Conservation (phyloP, 2,888 invertebrate species). For the Cyclophora albipunctata region DNA sequence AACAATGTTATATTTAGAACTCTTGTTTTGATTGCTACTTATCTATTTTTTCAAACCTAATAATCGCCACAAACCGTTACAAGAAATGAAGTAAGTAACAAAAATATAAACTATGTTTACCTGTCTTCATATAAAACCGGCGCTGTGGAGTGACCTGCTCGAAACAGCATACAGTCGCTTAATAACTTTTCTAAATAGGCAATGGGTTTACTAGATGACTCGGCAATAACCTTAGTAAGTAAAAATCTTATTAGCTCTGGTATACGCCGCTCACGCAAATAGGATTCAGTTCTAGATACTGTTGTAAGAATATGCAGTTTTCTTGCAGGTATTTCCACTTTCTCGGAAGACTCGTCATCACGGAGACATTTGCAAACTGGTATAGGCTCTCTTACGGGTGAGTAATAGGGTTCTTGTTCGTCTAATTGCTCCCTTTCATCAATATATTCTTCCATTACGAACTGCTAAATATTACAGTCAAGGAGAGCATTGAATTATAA, state of each 20-base stretch:
- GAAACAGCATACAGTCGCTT: conserved; percentile 58
- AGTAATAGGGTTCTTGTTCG: conserved; percentile 6
- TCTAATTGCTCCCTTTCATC: conserved; percentile 12
- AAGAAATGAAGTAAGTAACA: no score
- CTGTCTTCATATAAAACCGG: conserved; percentile 55
- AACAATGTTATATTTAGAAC: neutral
- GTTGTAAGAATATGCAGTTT: conserved; percentile 40
- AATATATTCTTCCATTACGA: neutral
- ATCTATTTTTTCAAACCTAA: no score
- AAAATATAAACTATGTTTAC: conserved; percentile 22
- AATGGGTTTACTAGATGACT: conserved; percentile 35
- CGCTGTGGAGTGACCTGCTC: conserved; percentile 48
- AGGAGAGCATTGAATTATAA: no score
- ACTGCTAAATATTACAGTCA: neutral
- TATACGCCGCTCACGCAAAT: conserved; percentile 53
- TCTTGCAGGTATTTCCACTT: conserved; percentile 31
- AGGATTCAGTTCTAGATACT: conserved; percentile 48
- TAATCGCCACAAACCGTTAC: no score
- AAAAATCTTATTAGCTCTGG: conserved; percentile 56
- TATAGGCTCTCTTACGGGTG: conserved; percentile 18
- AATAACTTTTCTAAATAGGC: conserved; percentile 43
- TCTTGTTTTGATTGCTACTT: no score
- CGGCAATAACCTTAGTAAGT: conserved; percentile 47
- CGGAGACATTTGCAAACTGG: conserved; percentile 41
- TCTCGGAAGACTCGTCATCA: conserved; percentile 25